Evolutionary conservation across 2,797 vertebrate species (phyloP).

Genomic region (Bradypodion pumilum): DNA sequence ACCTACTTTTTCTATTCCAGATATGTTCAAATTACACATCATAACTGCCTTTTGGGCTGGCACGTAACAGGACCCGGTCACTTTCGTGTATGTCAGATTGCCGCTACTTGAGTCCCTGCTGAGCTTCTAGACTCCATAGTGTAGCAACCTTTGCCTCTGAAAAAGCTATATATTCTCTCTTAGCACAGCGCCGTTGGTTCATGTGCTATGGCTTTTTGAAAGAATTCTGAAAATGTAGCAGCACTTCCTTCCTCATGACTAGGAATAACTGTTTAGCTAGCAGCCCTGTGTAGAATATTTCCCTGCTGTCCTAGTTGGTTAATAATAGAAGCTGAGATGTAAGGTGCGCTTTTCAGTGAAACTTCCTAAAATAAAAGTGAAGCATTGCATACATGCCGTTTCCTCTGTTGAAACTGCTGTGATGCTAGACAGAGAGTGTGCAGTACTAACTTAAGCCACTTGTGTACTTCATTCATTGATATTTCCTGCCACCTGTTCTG

Average conservation of each 20-base stretch:
- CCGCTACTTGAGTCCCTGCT: neutral
- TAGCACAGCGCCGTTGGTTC: too few species aligned
- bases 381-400: neutral
- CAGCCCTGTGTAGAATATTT: neutral
- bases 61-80: neutral
- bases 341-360: neutral
- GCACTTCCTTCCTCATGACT: neutral
- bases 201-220: neutral
- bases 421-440: neutral
- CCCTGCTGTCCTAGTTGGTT: neutral
- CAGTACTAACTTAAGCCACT: neutral
- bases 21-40: slow-evolving; percentile 66
- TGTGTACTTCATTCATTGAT: neutral
- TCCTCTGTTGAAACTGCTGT: neutral
- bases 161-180: too few species aligned
- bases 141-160: too few species aligned
- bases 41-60: slow-evolving; percentile 15
- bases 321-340: neutral
- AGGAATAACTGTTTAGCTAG: neutral
- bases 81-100: neutral
- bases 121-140: neutral
- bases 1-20: slow-evolving; percentile 49
- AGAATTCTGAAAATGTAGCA: neutral
- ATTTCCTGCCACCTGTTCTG: neutral
- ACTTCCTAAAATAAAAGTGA: neutral